Conservation (phyloP, 2,888 invertebrate species). For the Keiferia lycopersicella region DNA sequence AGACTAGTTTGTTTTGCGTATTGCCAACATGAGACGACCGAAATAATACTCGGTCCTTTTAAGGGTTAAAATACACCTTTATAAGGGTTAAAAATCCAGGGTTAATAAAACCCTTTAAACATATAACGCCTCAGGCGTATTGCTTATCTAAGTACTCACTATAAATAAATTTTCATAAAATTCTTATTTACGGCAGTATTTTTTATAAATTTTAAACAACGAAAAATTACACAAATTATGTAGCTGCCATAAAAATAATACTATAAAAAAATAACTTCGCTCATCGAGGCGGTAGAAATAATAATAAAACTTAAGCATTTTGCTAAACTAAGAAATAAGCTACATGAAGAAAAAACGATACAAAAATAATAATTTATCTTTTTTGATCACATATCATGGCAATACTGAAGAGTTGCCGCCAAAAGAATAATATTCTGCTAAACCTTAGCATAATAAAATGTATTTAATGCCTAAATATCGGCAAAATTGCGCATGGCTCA, state of each 20-base stretch:
- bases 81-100: background rate
- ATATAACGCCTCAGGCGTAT: slow-evolving; percentile 32
- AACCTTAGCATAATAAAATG: background rate
- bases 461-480: slow-evolving; percentile 18
- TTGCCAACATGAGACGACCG: slow-evolving; percentile 41
- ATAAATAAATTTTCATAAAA: slow-evolving; percentile 44
- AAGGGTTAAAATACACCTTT: background rate
- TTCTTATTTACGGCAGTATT: slow-evolving; percentile 49
- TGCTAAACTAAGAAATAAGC: slow-evolving; percentile 57
- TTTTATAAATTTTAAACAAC: slow-evolving; percentile 29
- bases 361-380: slow-evolving; percentile 62
- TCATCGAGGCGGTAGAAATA: slow-evolving; percentile 30
- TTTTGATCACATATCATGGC: slow-evolving; percentile 62
- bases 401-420: background rate
- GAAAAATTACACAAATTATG: background rate
- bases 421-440: background rate
- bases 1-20: slow-evolving; percentile 37
- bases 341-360: slow-evolving; percentile 56
- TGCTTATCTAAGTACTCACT: slow-evolving; percentile 48
- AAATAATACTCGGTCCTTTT: slow-evolving; percentile 41
- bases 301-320: slow-evolving; percentile 48
- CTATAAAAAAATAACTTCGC: slow-evolving; percentile 48
- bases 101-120: background rate
- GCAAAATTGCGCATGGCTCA: slow-evolving; percentile 13
- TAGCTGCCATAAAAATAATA: slow-evolving; percentile 42